These are phyloP conservation scores for Noctua comes DNA, from an alignment of 2,888 invertebrate genomes.

Conservation along the genomic window DNA sequence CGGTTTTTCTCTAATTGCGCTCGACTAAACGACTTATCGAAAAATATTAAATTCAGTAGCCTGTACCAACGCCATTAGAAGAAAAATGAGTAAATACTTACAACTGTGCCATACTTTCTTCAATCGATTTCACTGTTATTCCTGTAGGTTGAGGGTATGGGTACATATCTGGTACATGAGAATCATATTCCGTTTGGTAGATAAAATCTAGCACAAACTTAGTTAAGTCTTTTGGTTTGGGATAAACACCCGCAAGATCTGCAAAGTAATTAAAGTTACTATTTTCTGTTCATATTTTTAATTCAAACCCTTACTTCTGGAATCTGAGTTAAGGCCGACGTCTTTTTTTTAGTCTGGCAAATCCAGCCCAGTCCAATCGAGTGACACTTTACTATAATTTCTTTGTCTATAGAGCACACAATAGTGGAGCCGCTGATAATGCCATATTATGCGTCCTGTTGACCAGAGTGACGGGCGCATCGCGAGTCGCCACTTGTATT, in stretches of 20 bases:
- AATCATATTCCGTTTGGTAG: conserved; percentile 38
- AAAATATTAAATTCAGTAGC: background rate
- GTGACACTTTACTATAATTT: background rate
- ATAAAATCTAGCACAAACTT: conserved; percentile 1
- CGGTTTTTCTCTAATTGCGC: too few relatives aligned
- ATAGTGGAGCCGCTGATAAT: background rate
- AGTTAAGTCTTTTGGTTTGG: conserved; percentile 34
- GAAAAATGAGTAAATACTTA: conserved; percentile 30
- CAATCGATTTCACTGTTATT: conserved; percentile 31
- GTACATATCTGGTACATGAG: conserved; percentile 34
- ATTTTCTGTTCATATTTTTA: conserved; percentile 1
- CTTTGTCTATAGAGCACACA: background rate
- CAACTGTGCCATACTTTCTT: conserved; percentile 14
- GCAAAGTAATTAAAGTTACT: conserved; percentile 13
- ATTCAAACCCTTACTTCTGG: background rate
- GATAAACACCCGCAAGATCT: conserved; percentile 51
- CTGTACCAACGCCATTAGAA: background rate
- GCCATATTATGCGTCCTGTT: background rate
- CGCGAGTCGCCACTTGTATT: too few relatives aligned
- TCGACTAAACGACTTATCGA: background rate
- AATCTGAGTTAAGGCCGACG: background rate
- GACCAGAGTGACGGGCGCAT: background rate
- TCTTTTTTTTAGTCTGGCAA: background rate
- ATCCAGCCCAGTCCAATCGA: background rate
- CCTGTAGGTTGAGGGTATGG: conserved; percentile 21